Evolutionary conservation across 2,888 invertebrate species (phyloP), one percentile per base, ranked within the genome.

Genomic region (Troides helena): DNA sequence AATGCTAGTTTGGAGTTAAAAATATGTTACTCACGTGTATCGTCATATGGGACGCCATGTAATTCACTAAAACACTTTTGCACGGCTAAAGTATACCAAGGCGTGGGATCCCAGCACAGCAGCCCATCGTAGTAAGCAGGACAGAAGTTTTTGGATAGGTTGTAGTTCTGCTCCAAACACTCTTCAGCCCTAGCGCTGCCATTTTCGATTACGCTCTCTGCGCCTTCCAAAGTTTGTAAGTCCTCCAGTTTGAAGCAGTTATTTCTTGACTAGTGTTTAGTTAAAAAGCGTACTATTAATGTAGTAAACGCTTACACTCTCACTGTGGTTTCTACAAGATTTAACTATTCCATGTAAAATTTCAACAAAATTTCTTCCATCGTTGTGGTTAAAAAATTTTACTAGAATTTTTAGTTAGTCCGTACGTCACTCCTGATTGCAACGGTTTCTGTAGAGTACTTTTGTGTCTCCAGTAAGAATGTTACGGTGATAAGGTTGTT

Each of bases 71-170:
- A 96, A 85, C 98, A 98, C 63, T 95, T 95, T 74, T 97, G 94
- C 39, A 94, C 90, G 1, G 96, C 96, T 65, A 94, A 85, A 0
- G 95, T 94, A 74, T 95, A 95, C 72, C 94, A 94, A 0, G 94
- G 93, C 2, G 97, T 97, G 3, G 95, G 94, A 17, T 97, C 97
- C 98, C 98, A 98, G 85, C 98, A 98, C 53, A 97, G 91, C 70
- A 97, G 89, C 5, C 94, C 94, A 81, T 98, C 97, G 92, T 95
- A 96, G 76, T 94, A 94, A 57, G 95, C 94, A 69, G 94, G 94
- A 81, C 97, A 97, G 82, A 81, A 85, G 67, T 80, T 81, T 53
- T 81, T 81, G 30, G 84, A 78, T 62, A 85, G 70, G 67, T 86
- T 85, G 70, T 77, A 69, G 71, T 89, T 85, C 76, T 81, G 83